phyloP scores from a whole-genome alignment of 2,888 invertebrate genomes.

The Aricia artaxerxes region DNA sequence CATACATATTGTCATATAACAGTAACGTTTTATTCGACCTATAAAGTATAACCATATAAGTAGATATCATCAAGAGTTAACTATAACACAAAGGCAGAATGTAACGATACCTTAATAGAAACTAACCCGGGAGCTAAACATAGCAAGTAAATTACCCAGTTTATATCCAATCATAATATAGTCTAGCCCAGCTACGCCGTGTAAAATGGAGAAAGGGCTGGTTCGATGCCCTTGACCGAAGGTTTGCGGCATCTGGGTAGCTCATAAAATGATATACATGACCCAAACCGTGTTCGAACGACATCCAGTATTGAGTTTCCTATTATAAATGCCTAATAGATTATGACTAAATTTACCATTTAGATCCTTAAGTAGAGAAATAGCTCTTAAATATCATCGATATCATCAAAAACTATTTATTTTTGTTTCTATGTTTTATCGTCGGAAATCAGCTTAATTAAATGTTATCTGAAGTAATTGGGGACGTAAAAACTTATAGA shows the following conservation, averaged over 20 bases:
- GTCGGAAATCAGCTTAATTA: too few relatives aligned
- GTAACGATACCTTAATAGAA: background rate
- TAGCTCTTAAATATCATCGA: too few relatives aligned
- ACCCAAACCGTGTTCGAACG: background rate
- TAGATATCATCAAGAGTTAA: too few relatives aligned
- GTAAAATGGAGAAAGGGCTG: constrained; percentile 19
- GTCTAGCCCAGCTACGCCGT: background rate
- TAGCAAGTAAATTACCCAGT: background rate
- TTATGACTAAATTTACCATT: background rate
- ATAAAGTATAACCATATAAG: too few relatives aligned
- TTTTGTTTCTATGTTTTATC: too few relatives aligned
- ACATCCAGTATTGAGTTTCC: background rate
- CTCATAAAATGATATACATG: background rate
- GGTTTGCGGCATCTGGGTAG: background rate
- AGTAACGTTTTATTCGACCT: too few relatives aligned
- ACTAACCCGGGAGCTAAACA: background rate
- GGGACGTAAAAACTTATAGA: too few relatives aligned
- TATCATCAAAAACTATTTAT: too few relatives aligned
- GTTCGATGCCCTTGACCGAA: constrained; percentile 5
- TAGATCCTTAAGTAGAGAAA: background rate
- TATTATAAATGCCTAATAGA: background rate
- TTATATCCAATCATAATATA: constrained; percentile 1
- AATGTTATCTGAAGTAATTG: too few relatives aligned
- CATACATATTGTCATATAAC: too few relatives aligned
- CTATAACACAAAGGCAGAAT: background rate